Conservation (phyloP, 2,888 invertebrate species). For the Tortrix viridana region DNA sequence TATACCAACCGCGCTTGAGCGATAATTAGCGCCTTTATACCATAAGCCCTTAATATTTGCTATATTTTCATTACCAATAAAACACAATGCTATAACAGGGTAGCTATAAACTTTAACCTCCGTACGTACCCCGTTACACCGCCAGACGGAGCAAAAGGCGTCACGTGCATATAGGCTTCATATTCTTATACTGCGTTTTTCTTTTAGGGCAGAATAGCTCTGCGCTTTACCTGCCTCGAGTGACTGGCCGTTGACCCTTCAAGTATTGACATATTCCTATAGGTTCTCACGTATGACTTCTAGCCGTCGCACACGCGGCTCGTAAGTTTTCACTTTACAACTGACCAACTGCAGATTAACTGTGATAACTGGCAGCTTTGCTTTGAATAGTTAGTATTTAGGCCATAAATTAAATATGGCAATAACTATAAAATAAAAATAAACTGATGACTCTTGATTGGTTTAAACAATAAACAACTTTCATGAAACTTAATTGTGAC, state of each 20-base stretch:
- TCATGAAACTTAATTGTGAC: no score
- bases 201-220: slow-evolving; percentile 43
- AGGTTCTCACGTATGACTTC: slow-evolving; percentile 80
- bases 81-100: slow-evolving; percentile 30
- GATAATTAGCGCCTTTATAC: neutral
- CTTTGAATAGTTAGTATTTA: slow-evolving; percentile 41
- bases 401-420: neutral
- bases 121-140: slow-evolving; percentile 56
- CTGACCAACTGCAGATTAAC: slow-evolving; percentile 50
- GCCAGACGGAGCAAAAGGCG: no score
- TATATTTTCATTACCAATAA: slow-evolving; percentile 29
- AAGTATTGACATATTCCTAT: slow-evolving; percentile 84
- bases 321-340: slow-evolving; percentile 59
- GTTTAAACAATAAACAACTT: no score
- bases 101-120: slow-evolving; percentile 36
- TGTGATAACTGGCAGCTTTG: slow-evolving; percentile 43
- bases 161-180: no score
- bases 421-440: neutral
- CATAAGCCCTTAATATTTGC: slow-evolving; percentile 2
- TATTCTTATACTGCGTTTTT: no score
- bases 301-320: slow-evolving; percentile 55
- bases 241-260: slow-evolving; percentile 80
- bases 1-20: no score
- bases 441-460: no score
- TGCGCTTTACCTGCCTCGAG: slow-evolving; percentile 68